These are phyloP conservation scores for Martes martes DNA, from an alignment of 2,113 vertebrate genomes.

Conservation along the genomic window DNA sequence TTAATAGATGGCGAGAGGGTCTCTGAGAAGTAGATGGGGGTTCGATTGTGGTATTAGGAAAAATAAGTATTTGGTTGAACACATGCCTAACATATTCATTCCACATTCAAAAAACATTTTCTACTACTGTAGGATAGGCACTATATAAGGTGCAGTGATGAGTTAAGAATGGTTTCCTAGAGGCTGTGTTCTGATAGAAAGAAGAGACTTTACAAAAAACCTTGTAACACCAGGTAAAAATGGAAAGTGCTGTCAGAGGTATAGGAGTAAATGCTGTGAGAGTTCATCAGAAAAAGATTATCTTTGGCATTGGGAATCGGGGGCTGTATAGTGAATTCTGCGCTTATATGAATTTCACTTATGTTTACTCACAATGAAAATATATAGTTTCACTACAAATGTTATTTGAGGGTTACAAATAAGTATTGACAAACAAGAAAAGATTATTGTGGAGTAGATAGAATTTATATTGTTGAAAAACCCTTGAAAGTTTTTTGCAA, in stretches of 20 bases:
- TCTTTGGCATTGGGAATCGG: neutral
- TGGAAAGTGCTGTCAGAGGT: neutral
- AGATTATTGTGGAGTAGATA: conserved; percentile 11
- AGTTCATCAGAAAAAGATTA: neutral
- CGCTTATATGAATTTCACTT: neutral
- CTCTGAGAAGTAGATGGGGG: neutral
- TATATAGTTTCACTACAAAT: neutral
- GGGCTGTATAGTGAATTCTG: neutral
- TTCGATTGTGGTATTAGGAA: neutral
- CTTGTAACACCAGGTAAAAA: neutral
- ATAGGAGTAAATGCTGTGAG: neutral
- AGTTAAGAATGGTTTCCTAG: neutral
- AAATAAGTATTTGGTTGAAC: neutral
- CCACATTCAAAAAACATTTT: neutral
- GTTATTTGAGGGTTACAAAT: neutral
- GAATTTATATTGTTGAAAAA: conserved; percentile 21
- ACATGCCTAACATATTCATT: neutral
- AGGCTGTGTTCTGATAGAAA: conserved; percentile 3
- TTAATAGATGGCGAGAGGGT: neutral
- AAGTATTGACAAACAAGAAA: neutral
- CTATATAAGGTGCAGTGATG: neutral
- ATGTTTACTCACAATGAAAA: neutral
- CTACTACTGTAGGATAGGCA: neutral
- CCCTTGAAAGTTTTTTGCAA: neutral
- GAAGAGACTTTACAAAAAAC: neutral